These are phyloP conservation scores for Pterocles gutturalis DNA, from an alignment of 2,113 vertebrate species.

Conservation along the genomic window DNA sequence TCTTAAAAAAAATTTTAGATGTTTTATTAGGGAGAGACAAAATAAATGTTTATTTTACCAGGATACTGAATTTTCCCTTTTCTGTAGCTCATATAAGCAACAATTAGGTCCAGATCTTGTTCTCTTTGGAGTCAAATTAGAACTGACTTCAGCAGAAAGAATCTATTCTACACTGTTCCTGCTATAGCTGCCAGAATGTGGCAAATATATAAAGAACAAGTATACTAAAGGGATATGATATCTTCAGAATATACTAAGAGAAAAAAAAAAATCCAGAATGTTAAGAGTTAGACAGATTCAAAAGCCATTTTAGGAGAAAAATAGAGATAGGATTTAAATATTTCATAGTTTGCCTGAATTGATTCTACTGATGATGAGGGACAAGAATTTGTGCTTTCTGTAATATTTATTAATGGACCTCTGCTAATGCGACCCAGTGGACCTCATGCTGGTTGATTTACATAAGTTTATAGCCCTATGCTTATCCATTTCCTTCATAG, in stretches of 20 bases:
- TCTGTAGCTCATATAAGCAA: not conserved
- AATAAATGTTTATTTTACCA: not conserved
- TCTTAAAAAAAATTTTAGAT: not conserved
- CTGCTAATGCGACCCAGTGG: not conserved
- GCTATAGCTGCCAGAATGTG: not conserved
- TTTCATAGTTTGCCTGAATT: not conserved
- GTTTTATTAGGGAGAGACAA: not conserved
- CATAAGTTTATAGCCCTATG: not conserved
- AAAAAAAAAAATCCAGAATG: not conserved
- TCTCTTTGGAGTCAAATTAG: not conserved
- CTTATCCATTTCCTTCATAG: not conserved
- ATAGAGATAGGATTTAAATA: not conserved
- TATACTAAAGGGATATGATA: not conserved
- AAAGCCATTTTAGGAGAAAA: not conserved
- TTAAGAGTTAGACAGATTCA: not conserved
- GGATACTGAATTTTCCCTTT: not conserved
- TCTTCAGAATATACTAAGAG: not conserved
- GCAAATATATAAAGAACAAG: not conserved
- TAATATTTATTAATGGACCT: not conserved
- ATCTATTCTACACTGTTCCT: not conserved
- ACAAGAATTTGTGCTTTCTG: not conserved
- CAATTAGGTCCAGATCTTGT: not conserved
- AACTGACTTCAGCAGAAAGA: not conserved
- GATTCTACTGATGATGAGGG: not conserved
- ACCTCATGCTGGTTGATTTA: not conserved